A percentile compares a stretch with the other conserved stretches of the same genome.
phyloP scores from a whole-genome alignment of 2,113 vertebrate species.

The Equus quagga region DNA sequence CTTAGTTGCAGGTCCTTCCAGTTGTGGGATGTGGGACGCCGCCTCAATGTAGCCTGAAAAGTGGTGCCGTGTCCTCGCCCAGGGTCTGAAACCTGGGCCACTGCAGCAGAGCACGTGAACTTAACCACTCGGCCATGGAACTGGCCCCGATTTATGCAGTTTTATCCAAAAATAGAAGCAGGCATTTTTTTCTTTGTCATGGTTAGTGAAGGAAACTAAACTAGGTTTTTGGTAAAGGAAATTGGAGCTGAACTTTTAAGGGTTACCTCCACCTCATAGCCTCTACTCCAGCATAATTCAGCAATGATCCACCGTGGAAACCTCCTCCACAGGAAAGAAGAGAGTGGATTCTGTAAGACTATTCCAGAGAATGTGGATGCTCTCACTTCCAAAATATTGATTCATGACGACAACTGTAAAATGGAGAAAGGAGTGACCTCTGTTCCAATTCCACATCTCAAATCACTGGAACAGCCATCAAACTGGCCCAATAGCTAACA shows the following conservation, averaged over 20 bases:
- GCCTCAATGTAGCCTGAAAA: too few species aligned
- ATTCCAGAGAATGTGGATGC: background rate
- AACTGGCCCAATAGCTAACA: background rate
- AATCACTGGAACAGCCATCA: background rate
- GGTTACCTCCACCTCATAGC: background rate
- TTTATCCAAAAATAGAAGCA: background rate
- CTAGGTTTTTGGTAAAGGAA: background rate
- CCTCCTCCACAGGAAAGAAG: background rate
- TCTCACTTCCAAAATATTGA: background rate
- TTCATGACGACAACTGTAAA: background rate
- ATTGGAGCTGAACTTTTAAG: background rate
- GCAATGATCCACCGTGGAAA: background rate
- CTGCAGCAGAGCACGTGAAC: too few species aligned
- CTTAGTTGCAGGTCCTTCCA: too few species aligned
- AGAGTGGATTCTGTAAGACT: background rate
- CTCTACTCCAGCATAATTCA: background rate
- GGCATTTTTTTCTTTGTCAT: background rate
- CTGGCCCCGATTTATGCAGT: background rate
- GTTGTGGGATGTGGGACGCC: too few species aligned
- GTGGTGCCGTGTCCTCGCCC: too few species aligned
- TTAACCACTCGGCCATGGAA: too few species aligned
- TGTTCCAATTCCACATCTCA: background rate
- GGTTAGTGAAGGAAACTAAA: background rate
- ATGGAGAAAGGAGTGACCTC: background rate
- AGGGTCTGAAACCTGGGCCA: too few species aligned